phyloP scores from a whole-genome alignment of 2,113 vertebrate genomes.

The Zapus hudsonius region DNA sequence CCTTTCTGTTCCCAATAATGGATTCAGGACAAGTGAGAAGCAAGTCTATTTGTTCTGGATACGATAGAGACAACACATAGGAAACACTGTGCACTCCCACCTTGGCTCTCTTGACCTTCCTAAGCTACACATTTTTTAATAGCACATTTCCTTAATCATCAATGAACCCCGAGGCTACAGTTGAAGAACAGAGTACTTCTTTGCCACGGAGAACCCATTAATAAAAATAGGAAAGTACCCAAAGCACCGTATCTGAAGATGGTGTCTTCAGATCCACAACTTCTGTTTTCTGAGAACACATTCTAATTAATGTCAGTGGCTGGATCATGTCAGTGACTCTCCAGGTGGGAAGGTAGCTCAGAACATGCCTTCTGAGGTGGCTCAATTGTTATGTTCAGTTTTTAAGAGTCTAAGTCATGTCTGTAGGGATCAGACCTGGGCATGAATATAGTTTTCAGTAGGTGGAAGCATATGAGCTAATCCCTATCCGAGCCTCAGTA shows the following conservation, averaged over 20 bases:
- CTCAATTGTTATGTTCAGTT: background rate
- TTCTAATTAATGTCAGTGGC: background rate
- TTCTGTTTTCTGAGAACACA: background rate
- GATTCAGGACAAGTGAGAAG: background rate
- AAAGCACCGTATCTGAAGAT: background rate
- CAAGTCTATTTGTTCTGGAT: background rate
- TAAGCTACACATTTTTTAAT: background rate
- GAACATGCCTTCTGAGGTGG: background rate
- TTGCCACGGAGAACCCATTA: background rate
- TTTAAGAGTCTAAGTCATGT: conserved; percentile 32
- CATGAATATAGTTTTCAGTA: background rate
- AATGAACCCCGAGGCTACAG: background rate
- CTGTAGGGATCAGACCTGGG: background rate
- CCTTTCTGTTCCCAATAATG: background rate
- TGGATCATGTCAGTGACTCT: background rate
- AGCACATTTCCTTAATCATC: background rate
- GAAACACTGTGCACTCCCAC: background rate
- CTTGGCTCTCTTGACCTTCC: background rate
- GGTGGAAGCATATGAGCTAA: background rate
- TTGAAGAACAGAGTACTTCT: background rate
- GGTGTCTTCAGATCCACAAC: background rate
- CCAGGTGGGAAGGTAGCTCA: background rate
- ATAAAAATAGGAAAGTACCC: background rate
- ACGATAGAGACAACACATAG: background rate
- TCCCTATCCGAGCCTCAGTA: background rate